A percentile compares a stretch with the other conserved stretches of the same genome.
These are phyloP conservation scores for Zaprionus nigranus DNA, from an alignment of 1,140 invertebrate species.

Conservation along the genomic window DNA sequence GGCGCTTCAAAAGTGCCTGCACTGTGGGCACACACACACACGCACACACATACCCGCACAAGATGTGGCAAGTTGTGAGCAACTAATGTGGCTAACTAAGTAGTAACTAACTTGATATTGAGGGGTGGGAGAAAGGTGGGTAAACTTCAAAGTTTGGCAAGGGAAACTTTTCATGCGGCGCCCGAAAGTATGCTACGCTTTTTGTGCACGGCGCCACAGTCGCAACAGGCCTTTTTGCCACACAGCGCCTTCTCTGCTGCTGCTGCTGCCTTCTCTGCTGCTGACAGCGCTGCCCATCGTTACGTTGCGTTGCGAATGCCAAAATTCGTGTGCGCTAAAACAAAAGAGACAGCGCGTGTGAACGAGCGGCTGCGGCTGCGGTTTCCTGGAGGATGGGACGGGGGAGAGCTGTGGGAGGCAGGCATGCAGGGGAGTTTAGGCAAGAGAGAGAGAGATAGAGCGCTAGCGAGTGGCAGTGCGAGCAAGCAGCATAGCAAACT, in stretches of 20 bases:
- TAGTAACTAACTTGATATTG: background rate
- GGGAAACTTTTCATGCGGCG: background rate
- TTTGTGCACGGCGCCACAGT: background rate
- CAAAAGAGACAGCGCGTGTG: constrained; percentile 13
- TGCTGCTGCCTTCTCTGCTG: background rate
- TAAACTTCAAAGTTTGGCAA: background rate
- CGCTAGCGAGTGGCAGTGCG: too few relatives aligned
- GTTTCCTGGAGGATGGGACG: background rate
- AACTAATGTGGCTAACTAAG: constrained; percentile 10
- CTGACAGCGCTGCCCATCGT: background rate
- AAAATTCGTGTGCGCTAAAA: constrained; percentile 18
- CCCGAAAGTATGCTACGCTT: constrained; percentile 11
- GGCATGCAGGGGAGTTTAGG: too few relatives aligned
- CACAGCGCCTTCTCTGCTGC: background rate
- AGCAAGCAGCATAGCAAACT: background rate
- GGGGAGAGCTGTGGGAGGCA: too few relatives aligned
- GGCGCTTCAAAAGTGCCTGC: background rate
- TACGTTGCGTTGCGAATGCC: constrained; percentile 7
- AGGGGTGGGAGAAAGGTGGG: background rate
- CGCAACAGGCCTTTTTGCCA: constrained; percentile 39
- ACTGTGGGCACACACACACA: constrained; percentile 4
- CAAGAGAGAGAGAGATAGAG: too few relatives aligned
- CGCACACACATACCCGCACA: background rate
- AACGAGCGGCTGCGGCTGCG: constrained; percentile 2
- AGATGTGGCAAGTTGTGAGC: background rate